Base-by-base conservation (phyloP, 2,113 vertebrate genomes). In the Triplophysa rosa region DNA sequence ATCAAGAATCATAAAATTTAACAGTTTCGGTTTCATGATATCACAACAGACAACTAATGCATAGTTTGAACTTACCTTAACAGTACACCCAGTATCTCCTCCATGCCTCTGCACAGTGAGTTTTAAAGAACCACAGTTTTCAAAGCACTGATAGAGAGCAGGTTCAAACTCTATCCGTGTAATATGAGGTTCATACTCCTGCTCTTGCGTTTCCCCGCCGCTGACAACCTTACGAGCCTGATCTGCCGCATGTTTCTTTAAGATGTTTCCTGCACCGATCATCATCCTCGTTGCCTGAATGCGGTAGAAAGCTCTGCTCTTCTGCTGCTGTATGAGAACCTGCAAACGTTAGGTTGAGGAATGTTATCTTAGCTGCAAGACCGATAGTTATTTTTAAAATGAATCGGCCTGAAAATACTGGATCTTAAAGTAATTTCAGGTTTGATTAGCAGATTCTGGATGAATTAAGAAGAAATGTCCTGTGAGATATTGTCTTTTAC, bases 111-210 rank as follows among this genome's bases (percentile, higher is more conserved):
- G 88, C 8, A 94, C 91, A 0, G 92, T 91, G 84, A 95, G 91
- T 58, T 93, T 93, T 56, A 95, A 88, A 1, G 93, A 93, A 68
- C 94, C 94, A 21, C 94, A 95, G 90, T 95, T 95, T 85, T 95
- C 94, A 14, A 95, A 94, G 87, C 94, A 95, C 88, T 95, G 93
- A 83, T 95, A 95, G 73, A 90, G 80, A 0, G 91, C 58, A 1
- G 92, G 94, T 49, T 95, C 90, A 24, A 95, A 95, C 52, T 90
- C 90, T 45, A 95, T 79, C 54, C 88, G 83, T 16, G 90, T 87
- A 70, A 92, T 92, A 80, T 88, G 84, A 24, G 92, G 93, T 74
- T 94, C 93, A 2, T 92, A 87, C 80, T 93, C 93, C 83, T 91
- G 93, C 29, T 89, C 84, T 19, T 82, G 88, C 2, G 88, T 88